phyloP scores from a whole-genome alignment of 1,140 invertebrate genomes.

The Schmidtea mediterranea region DNA sequence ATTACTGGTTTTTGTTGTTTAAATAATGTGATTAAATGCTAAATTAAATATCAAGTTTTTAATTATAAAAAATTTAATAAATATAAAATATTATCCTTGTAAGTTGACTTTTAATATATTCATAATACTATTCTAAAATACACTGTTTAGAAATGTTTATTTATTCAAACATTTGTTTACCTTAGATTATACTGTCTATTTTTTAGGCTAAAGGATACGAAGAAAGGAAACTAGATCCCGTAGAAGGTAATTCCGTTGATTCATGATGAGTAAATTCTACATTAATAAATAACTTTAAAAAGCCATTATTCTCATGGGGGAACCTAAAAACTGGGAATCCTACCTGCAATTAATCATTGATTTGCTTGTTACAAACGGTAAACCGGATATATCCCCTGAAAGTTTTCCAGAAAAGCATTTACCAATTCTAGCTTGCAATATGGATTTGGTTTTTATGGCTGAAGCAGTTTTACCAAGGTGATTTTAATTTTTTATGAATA shows the following conservation, averaged over 20 bases:
- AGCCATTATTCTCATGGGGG: conserved; percentile 36
- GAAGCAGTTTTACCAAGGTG: conserved; percentile 36
- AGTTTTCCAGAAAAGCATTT: conserved; percentile 25
- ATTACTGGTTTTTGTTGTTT: too few species aligned
- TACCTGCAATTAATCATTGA: conserved; percentile 30
- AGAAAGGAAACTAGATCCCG: conserved; percentile 4
- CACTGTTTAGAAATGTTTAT: too few species aligned
- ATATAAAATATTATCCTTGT: neutral
- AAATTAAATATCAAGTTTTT: neutral
- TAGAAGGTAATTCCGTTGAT: conserved; percentile 6
- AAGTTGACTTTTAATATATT: neutral
- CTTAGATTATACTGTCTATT: too few species aligned
- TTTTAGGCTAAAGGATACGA: conserved; percentile 3
- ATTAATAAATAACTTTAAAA: conserved; percentile 11
- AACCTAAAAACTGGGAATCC: conserved; percentile 36
- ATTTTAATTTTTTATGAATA: too few species aligned
- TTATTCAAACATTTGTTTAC: too few species aligned
- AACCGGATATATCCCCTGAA: conserved; percentile 26
- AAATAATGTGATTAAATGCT: too few species aligned
- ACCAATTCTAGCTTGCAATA: conserved; percentile 39
- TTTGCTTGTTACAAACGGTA: conserved; percentile 11
- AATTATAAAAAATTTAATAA: neutral
- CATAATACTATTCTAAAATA: too few species aligned
- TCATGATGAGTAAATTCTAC: neutral
- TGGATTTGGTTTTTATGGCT: conserved; percentile 42